A percentile compares a stretch with the other conserved stretches of the same genome.
Evolutionary conservation across 2,113 vertebrate species (phyloP).

Genomic region (Poeciliopsis occidentalis): DNA sequence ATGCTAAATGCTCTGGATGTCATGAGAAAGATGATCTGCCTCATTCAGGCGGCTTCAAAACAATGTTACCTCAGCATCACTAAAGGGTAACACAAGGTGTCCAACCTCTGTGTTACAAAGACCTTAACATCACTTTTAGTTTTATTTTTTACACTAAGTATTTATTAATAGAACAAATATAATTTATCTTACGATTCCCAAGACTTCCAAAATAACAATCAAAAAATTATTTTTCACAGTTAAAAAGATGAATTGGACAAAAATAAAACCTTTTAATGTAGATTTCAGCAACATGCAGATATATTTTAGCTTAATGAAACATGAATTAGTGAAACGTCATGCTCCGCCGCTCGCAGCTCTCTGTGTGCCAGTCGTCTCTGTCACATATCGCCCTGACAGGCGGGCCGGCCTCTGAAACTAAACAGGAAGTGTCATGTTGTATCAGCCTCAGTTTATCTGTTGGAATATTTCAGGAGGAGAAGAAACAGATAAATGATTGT

Average conservation of each 20-base stretch:
- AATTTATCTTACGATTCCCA: not conserved
- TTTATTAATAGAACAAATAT: not conserved
- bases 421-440: conserved; percentile 54
- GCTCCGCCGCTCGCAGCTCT: not conserved
- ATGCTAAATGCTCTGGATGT: not conserved
- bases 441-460: conserved; percentile 40
- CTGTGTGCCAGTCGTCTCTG: not conserved
- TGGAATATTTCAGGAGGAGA: conserved; percentile 52
- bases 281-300: not conserved
- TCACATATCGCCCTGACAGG: conserved; percentile 37
- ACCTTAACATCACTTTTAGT: not conserved
- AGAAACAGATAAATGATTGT: conserved; percentile 40
- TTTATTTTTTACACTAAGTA: not conserved
- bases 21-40: not conserved
- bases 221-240: not conserved
- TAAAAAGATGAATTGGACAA: not conserved
- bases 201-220: not conserved
- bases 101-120: no score
- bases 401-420: conserved; percentile 31
- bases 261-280: not conserved
- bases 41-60: not conserved
- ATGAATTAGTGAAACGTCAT: not conserved
- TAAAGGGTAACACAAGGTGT: not conserved
- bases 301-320: not conserved
- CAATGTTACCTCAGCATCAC: not conserved